Percentiles rank a stretch among this genome's conserved stretches.
Conservation (phyloP, 2,797 vertebrate genomes). For the Hippocampus kuda region DNA sequence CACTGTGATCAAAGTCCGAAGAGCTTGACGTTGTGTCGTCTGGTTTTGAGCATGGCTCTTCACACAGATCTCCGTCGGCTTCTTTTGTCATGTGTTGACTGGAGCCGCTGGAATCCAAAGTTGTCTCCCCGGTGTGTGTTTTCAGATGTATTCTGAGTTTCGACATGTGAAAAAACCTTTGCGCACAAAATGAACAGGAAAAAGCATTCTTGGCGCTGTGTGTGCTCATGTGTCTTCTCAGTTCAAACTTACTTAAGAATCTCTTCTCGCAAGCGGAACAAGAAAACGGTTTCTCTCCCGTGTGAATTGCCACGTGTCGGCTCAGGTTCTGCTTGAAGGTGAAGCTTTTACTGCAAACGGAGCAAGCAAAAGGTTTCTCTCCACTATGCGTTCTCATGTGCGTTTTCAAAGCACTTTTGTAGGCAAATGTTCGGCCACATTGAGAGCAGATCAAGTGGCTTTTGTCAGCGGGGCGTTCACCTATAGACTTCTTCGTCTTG, state of each 20-base stretch:
- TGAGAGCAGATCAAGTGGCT: background rate
- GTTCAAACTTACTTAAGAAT: background rate
- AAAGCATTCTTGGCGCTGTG: background rate
- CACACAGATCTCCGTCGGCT: background rate
- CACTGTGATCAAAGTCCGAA: background rate
- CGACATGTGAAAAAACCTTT: background rate
- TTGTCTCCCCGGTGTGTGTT: background rate
- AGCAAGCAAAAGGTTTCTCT: background rate
- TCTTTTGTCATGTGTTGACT: background rate
- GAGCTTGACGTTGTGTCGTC: background rate
- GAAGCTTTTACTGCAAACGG: background rate
- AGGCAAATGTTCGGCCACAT: background rate
- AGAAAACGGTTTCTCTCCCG: background rate
- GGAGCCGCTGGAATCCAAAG: background rate
- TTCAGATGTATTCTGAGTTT: background rate
- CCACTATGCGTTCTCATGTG: background rate
- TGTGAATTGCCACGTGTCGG: background rate
- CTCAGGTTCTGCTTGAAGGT: background rate
- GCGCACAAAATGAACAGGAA: background rate
- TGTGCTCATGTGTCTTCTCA: background rate
- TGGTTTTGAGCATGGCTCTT: background rate
- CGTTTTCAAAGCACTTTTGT: constrained; percentile 2
- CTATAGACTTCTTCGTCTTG: background rate
- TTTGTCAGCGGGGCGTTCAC: background rate
- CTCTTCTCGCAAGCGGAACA: background rate